phyloP scores from a whole-genome alignment of 2,888 invertebrate species.

The Eremobia ochroleuca region DNA sequence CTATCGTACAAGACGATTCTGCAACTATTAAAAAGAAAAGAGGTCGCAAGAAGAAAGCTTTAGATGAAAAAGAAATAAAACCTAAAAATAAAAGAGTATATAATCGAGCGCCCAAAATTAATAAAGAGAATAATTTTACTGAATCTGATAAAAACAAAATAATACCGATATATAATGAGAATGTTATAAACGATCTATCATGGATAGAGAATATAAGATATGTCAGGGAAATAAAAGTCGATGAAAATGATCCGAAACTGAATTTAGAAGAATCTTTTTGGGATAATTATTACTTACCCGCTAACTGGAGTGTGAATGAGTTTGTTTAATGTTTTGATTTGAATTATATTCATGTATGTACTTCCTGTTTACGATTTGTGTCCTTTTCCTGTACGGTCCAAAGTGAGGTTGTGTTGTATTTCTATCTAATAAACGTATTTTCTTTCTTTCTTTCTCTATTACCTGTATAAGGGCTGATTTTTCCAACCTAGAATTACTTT shows the following conservation, averaged over 20 bases:
- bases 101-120: background rate
- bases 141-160: background rate
- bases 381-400: background rate
- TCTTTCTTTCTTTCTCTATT: too few species aligned
- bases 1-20: constrained; percentile 5
- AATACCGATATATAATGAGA: constrained; percentile 53
- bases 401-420: background rate
- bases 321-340: constrained; percentile 63
- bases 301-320: constrained; percentile 73
- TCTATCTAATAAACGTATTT: too few species aligned
- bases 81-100: constrained; percentile 16
- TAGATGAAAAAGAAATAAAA: constrained; percentile 22
- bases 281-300: constrained; percentile 77
- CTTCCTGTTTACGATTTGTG: background rate
- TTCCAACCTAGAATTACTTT: background rate
- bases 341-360: background rate
- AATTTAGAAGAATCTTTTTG: constrained; percentile 76
- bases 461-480: background rate
- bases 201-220: constrained; percentile 83
- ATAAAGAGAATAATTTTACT: background rate
- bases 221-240: constrained; percentile 76
- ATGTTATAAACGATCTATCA: constrained; percentile 73
- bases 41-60: constrained; percentile 49
- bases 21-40: constrained; percentile 49
- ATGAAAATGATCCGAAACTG: constrained; percentile 73